phyloP scores from a whole-genome alignment of 2,797 vertebrate species.

The Erethizon dorsatum region DNA sequence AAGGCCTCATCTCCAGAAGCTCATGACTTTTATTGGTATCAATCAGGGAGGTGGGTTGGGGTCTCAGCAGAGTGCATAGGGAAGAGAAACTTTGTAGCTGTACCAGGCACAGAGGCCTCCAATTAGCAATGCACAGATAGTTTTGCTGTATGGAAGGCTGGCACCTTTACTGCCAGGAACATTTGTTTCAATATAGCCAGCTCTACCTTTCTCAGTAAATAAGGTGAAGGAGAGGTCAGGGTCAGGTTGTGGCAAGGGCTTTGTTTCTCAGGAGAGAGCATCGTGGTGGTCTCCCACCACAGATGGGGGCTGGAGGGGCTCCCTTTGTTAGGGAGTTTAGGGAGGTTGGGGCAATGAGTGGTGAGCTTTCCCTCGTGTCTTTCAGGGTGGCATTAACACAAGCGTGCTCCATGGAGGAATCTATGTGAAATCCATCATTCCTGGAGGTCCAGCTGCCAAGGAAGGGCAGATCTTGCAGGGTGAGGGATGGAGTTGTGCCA shows the following conservation, averaged over 20 bases:
- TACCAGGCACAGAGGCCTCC: background rate
- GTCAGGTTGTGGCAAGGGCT: background rate
- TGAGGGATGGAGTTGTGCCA: constrained; percentile 79
- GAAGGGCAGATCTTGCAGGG: constrained; percentile 94
- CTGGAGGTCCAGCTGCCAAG: constrained; percentile 93
- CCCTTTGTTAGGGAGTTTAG: background rate
- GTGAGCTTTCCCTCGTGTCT: constrained; percentile 71
- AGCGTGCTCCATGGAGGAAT: constrained; percentile 93
- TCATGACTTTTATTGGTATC: background rate
- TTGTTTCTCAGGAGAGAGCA: background rate
- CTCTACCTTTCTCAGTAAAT: background rate
- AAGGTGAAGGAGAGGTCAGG: background rate
- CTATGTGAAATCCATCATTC: constrained; percentile 95
- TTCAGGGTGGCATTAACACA: constrained; percentile 96
- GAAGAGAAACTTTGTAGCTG: background rate
- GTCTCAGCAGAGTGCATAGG: background rate
- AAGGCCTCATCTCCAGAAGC: background rate
- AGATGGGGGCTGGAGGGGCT: background rate
- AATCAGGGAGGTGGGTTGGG: background rate
- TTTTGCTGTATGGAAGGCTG: background rate
- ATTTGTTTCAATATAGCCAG: too few species aligned
- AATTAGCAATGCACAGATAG: background rate
- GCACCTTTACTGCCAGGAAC: background rate
- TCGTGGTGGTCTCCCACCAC: background rate
- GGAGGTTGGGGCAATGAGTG: background rate